phyloP scores from a whole-genome alignment of 2,797 vertebrate genomes.

The Channa striata region DNA sequence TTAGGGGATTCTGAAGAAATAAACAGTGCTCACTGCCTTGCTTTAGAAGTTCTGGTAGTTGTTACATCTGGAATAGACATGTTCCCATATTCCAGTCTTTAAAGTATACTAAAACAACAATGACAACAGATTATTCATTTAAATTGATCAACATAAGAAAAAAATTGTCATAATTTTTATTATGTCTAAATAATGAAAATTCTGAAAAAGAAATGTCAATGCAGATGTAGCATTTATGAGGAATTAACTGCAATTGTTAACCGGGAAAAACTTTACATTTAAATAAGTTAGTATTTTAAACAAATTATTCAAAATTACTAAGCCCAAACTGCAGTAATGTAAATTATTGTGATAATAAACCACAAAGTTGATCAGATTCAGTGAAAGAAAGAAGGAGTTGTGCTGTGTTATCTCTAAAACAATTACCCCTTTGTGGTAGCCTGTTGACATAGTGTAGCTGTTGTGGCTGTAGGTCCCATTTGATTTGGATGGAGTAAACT shows the following conservation, averaged over 20 bases:
- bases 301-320: no score
- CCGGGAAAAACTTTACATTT: background rate
- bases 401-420: background rate
- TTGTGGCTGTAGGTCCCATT: constrained; percentile 48
- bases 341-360: background rate
- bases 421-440: constrained; percentile 69
- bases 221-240: background rate
- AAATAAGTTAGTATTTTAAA: background rate
- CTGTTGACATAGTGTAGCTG: constrained; percentile 18
- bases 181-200: no score
- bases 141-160: background rate
- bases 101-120: background rate
- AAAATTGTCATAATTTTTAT: no score
- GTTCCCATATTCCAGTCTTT: no score
- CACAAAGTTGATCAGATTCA: background rate
- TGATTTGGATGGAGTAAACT: constrained; percentile 66
- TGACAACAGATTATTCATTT: background rate
- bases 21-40: background rate
- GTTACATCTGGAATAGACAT: no score
- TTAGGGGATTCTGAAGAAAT: no score
- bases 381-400: background rate
- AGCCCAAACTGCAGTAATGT: background rate
- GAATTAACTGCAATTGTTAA: background rate
- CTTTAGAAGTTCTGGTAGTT: background rate
- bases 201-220: background rate